These are phyloP conservation scores for Steinernema khuongi DNA, from an alignment of 1,140 invertebrate genomes.

Conservation along the genomic window DNA sequence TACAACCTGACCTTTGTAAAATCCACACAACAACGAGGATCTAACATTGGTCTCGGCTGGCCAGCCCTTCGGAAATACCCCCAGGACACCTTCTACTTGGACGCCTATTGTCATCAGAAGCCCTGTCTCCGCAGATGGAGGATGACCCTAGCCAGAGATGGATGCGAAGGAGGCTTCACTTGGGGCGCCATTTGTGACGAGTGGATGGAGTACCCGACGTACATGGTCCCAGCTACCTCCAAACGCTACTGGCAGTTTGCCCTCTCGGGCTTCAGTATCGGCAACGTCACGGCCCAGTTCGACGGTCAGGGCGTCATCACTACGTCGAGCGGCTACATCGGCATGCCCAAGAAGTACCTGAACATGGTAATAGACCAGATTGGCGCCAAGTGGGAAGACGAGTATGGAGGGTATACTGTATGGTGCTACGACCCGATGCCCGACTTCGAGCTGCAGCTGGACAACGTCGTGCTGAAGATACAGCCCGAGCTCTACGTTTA, in stretches of 20 bases:
- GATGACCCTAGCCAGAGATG: not conserved
- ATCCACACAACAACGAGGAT: not conserved
- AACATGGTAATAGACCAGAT: not conserved
- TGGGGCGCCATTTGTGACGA: not conserved
- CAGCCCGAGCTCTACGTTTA: not conserved
- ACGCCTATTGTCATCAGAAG: not conserved
- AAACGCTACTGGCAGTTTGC: not conserved
- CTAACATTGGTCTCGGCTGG: not conserved
- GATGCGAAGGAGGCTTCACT: not conserved
- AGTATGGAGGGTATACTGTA: not conserved
- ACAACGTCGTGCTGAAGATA: not conserved
- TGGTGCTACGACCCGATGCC: not conserved
- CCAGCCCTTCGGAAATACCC: not conserved
- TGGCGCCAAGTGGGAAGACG: not conserved
- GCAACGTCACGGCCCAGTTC: not conserved
- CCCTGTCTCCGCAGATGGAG: not conserved
- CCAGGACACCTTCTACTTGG: not conserved
- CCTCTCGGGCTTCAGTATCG: not conserved
- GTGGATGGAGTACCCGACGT: not conserved
- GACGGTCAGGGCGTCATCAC: not conserved
- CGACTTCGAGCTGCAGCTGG: not conserved
- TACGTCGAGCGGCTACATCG: not conserved
- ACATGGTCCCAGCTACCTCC: not conserved
- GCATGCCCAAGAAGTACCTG: not conserved
- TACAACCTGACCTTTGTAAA: not conserved